Conservation (phyloP, 2,113 vertebrate genomes). For the Corydoras sp. region DNA sequence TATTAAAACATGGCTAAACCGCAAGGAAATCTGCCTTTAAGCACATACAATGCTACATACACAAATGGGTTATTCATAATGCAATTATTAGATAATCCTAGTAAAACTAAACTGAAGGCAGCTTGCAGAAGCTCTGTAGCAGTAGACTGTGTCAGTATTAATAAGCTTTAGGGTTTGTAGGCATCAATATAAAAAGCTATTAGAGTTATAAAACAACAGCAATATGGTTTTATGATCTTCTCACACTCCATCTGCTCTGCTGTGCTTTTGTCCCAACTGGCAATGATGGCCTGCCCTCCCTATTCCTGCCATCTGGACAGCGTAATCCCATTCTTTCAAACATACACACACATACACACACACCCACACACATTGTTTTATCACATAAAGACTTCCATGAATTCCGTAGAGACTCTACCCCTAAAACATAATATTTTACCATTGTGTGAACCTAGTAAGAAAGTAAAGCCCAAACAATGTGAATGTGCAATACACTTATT, state of each 20-base stretch:
- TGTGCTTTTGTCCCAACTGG: conserved; percentile 47
- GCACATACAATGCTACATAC: neutral
- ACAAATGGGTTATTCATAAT: conserved; percentile 32
- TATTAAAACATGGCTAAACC: neutral
- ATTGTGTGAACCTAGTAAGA: too few species aligned
- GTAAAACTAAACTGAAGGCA: conserved; percentile 10
- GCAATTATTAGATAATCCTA: conserved; percentile 35
- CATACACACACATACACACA: neutral
- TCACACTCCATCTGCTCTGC: conserved; percentile 59
- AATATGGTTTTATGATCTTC: conserved; percentile 63
- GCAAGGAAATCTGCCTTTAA: neutral
- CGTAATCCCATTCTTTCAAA: conserved; percentile 42
- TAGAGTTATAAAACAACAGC: conserved; percentile 55
- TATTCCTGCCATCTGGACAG: conserved; percentile 56
- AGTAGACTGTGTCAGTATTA: conserved; percentile 36
- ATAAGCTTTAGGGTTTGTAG: conserved; percentile 50
- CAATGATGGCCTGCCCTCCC: conserved; percentile 49
- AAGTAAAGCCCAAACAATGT: too few species aligned
- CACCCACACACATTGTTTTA: neutral
- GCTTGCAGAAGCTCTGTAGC: conserved; percentile 24
- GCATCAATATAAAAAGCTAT: conserved; percentile 52
- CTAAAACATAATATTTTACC: too few species aligned
- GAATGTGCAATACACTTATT: too few species aligned
- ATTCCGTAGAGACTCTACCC: too few species aligned
- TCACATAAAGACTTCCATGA: neutral